Conservation (phyloP, 2,113 vertebrate genomes). For the Dissostichus mawsoni region DNA sequence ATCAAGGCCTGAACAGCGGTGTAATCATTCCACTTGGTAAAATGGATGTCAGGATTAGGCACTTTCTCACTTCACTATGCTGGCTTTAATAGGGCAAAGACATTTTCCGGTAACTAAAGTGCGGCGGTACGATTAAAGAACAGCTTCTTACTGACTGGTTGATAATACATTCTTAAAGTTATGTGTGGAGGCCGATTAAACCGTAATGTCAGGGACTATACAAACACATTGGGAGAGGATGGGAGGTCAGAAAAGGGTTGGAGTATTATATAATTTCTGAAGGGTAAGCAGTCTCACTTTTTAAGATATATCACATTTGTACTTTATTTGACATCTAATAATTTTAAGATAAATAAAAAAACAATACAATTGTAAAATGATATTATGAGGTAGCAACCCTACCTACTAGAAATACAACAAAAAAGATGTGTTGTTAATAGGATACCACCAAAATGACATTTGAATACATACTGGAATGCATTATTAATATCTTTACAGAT, state of each 20-base stretch:
- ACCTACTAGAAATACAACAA: too few relatives aligned
- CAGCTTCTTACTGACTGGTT: conserved; percentile 45
- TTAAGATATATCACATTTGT: not conserved
- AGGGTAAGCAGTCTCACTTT: not conserved
- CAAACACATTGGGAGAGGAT: not conserved
- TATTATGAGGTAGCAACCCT: too few relatives aligned
- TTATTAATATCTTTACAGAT: too few relatives aligned
- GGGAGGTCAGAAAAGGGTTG: not conserved
- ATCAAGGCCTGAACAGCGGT: conserved; percentile 77
- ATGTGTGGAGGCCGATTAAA: conserved; percentile 21
- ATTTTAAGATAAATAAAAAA: not conserved
- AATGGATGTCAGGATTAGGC: conserved; percentile 70
- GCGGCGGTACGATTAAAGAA: conserved; percentile 45
- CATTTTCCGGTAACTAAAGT: conserved; percentile 43
- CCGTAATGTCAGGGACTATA: conserved; percentile 26
- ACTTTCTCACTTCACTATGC: conserved; percentile 64
- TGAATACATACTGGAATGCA: too few relatives aligned
- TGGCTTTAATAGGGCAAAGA: conserved; percentile 62
- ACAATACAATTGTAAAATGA: too few relatives aligned
- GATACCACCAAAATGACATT: too few relatives aligned
- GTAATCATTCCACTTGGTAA: conserved; percentile 80
- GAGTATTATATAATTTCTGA: not conserved
- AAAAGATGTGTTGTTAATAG: too few relatives aligned
- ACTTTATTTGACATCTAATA: too few relatives aligned
- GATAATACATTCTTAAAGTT: conserved; percentile 32